Evolutionary conservation across 2,113 vertebrate genomes (phyloP).

Genomic region (Microcebus jonahi): DNA sequence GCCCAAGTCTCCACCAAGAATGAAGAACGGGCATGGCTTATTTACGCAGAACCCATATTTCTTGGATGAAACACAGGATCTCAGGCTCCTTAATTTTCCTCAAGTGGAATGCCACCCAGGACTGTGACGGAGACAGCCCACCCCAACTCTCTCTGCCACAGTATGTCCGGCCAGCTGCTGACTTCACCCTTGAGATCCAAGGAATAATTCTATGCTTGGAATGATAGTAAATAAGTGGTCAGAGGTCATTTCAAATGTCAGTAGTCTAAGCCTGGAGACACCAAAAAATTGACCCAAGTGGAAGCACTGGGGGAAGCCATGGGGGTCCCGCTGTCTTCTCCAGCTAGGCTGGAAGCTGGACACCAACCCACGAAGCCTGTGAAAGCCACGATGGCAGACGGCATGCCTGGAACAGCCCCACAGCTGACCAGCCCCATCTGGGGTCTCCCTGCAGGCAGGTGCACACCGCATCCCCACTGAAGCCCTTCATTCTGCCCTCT

Average conservation of each 20-base stretch:
- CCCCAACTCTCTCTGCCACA: neutral
- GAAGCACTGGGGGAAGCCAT: neutral
- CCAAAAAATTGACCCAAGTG: neutral
- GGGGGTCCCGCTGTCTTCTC: neutral
- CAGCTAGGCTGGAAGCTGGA: neutral
- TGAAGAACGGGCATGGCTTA: neutral
- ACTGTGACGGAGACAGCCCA: neutral
- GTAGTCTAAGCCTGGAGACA: neutral
- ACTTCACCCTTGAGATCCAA: neutral
- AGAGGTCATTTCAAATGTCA: neutral
- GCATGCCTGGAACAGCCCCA: rapidly evolving
- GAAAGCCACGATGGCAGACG: neutral
- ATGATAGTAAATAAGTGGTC: neutral
- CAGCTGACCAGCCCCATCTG: neutral
- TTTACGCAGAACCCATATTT: neutral
- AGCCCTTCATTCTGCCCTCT: neutral
- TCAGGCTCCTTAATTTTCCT: neutral
- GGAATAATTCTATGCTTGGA: neutral
- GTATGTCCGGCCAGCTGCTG: neutral
- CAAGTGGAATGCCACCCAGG: neutral
- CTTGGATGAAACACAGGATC: neutral
- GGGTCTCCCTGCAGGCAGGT: rapidly evolving
- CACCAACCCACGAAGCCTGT: neutral
- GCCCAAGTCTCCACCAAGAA: neutral
- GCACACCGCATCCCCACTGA: neutral